phyloP scores from a whole-genome alignment of 2,797 vertebrate genomes.

The Benthosema pterotum region DNA sequence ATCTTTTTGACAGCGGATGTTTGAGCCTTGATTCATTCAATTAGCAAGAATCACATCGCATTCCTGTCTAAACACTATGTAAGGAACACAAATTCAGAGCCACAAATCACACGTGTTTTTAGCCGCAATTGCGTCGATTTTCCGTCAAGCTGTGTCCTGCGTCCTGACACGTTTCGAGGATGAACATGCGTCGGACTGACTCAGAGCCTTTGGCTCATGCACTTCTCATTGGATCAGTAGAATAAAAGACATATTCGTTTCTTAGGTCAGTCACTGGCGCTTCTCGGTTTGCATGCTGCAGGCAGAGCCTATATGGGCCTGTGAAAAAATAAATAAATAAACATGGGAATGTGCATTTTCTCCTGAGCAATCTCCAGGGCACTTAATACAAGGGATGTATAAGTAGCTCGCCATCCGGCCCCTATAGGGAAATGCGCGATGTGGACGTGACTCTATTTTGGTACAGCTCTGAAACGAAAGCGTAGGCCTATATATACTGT shows the following conservation, averaged over 20 bases:
- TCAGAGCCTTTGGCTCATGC: constrained; percentile 7
- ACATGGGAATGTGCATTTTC: constrained; percentile 45
- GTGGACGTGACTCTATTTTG: constrained; percentile 43
- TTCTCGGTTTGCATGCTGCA: constrained; percentile 24
- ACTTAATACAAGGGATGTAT: constrained; percentile 66
- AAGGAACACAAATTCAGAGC: not conserved
- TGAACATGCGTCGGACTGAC: constrained; percentile 36
- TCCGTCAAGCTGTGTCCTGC: constrained; percentile 31
- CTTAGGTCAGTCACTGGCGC: constrained; percentile 18
- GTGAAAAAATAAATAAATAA: constrained; percentile 18
- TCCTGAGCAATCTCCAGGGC: constrained; percentile 44
- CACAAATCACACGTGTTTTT: constrained; percentile 17
- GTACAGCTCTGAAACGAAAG: constrained; percentile 51
- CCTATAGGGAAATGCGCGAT: constrained; percentile 47
- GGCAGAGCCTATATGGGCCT: constrained; percentile 10
- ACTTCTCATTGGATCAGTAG: constrained; percentile 21
- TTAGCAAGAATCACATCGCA: not conserved
- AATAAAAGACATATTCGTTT: constrained; percentile 51
- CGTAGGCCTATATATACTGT: too few relatives aligned
- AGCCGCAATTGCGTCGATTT: constrained; percentile 38
- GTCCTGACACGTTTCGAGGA: constrained; percentile 32
- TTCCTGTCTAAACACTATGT: not conserved
- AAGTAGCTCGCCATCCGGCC: constrained; percentile 60
- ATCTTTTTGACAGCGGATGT: too few relatives aligned
- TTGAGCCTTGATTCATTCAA: not conserved